A percentile compares a stretch with the other conserved stretches of the same genome.
Evolutionary conservation across 2,888 invertebrate species (phyloP).

Genomic region (Galerucella pusilla): DNA sequence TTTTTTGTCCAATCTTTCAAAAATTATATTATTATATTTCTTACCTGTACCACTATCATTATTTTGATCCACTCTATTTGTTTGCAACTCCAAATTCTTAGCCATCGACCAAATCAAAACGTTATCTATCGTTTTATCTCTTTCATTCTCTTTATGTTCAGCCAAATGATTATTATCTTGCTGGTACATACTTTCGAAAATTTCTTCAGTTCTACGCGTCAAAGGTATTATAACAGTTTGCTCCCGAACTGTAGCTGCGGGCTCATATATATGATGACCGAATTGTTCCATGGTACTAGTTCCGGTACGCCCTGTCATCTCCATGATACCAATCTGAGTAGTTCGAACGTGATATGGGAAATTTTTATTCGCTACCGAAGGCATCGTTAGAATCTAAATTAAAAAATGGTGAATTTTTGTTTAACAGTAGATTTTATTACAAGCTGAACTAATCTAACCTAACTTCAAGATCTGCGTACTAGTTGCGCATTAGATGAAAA

Average conservation of each 20-base stretch:
- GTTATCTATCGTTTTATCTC: conserved; percentile 59
- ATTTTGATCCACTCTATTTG: conserved; percentile 41
- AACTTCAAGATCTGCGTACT: too few species aligned
- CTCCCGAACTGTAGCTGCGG: conserved; percentile 64
- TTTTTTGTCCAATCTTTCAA: too few species aligned
- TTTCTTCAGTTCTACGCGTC: conserved; percentile 73
- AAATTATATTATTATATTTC: background rate
- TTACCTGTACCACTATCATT: conserved; percentile 34
- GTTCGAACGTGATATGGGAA: conserved; percentile 93
- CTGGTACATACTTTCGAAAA: conserved; percentile 65
- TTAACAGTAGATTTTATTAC: too few species aligned
- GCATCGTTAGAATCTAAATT: conserved; percentile 81
- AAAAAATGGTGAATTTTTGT: background rate
- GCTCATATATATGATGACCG: conserved; percentile 74
- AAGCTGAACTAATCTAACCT: too few species aligned
- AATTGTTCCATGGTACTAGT: conserved; percentile 70
- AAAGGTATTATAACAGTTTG: conserved; percentile 74
- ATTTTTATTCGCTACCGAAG: conserved; percentile 86
- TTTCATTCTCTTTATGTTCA: conserved; percentile 31
- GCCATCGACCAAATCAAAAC: conserved; percentile 63
- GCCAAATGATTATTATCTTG: conserved; percentile 43
- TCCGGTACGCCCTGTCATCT: conserved; percentile 66
- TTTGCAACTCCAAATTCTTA: conserved; percentile 57
- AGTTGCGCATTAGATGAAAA: too few species aligned
- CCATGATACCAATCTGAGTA: conserved; percentile 81